Percentiles rank a stretch among this genome's conserved stretches.
These are phyloP conservation scores for Callospermophilus lateralis DNA, from an alignment of 2,113 vertebrate genomes.

Conservation along the genomic window DNA sequence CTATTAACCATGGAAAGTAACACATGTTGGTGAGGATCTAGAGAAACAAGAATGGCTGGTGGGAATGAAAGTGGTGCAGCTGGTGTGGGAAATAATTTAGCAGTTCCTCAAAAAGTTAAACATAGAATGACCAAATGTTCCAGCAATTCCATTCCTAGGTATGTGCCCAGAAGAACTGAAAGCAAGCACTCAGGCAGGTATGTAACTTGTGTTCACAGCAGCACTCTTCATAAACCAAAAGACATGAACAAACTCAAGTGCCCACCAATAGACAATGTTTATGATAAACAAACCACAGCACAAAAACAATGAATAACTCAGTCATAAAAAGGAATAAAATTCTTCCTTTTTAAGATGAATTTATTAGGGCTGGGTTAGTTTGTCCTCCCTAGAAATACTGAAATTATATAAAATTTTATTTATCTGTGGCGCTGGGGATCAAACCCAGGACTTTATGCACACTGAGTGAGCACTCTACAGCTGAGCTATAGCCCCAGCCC, in stretches of 20 bases:
- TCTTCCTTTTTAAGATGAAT: background rate
- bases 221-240: background rate
- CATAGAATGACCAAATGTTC: background rate
- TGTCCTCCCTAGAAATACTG: background rate
- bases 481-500: background rate
- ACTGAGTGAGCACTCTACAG: background rate
- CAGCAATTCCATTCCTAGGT: background rate
- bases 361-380: background rate
- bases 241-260: background rate
- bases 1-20: slow-evolving; percentile 33
- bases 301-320: background rate
- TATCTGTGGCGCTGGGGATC: background rate
- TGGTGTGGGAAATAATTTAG: background rate
- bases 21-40: slow-evolving; percentile 26
- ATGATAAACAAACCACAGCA: background rate
- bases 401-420: background rate
- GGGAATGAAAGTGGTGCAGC: background rate
- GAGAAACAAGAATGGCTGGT: slow-evolving; percentile 15
- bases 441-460: background rate
- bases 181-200: background rate
- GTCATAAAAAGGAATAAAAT: background rate
- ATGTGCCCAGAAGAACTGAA: background rate
- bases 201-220: background rate
- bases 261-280: background rate
- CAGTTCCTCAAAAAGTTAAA: slow-evolving; percentile 3